phyloP scores from a whole-genome alignment of 2,797 vertebrate genomes.

The Leptatherina wallacei region DNA sequence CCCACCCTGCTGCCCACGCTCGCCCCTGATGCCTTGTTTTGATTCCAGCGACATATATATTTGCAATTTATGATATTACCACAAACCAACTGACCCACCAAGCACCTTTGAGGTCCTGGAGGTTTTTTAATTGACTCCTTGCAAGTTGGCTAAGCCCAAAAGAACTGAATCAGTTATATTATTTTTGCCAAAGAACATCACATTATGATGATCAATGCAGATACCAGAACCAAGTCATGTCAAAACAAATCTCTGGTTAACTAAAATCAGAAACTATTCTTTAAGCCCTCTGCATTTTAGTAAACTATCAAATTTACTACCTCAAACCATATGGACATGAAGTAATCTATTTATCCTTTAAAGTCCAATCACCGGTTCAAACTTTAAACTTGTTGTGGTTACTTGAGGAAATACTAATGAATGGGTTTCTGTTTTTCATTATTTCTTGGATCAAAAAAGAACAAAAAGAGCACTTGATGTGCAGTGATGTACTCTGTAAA shows the following conservation, averaged over 20 bases:
- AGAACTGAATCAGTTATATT: not conserved
- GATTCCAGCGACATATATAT: conserved; percentile 11
- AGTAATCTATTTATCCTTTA: too few relatives aligned
- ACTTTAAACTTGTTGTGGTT: not conserved
- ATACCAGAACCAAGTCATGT: conserved; percentile 10
- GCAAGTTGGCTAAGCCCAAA: not conserved
- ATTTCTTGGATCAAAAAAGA: not conserved
- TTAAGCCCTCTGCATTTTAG: not conserved
- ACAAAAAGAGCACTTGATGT: not conserved
- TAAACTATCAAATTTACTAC: not conserved
- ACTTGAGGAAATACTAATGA: not conserved
- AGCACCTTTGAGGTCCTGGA: not conserved
- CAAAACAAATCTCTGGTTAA: conserved; percentile 12
- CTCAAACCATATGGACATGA: not conserved
- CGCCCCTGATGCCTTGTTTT: not conserved
- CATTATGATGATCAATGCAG: conserved; percentile 6
- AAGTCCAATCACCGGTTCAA: not conserved
- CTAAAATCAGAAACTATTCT: not conserved
- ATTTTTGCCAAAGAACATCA: not conserved
- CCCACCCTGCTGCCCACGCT: not conserved
- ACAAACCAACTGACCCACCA: conserved; percentile 21
- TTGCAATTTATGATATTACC: conserved; percentile 17
- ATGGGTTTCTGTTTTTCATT: not conserved
- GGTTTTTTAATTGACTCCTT: not conserved
- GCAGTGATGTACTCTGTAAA: too few relatives aligned